phyloP scores from a whole-genome alignment of 2,888 invertebrate species.

The Myopa tessellatipennis region DNA sequence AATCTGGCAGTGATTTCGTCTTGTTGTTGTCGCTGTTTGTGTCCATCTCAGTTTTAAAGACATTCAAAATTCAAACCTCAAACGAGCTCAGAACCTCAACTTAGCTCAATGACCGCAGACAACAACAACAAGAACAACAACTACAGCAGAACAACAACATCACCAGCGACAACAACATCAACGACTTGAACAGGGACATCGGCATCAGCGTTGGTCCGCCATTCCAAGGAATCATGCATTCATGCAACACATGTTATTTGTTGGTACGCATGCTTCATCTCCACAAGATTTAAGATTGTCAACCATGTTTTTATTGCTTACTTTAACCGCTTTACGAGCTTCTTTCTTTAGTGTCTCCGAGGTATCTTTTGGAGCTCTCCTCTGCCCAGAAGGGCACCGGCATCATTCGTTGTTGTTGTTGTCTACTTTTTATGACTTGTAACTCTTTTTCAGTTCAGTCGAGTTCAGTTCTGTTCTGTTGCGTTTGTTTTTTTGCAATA shows the following conservation, averaged over 20 bases:
- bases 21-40: background rate
- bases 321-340: constrained; percentile 18
- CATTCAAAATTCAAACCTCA: constrained; percentile 25
- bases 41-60: background rate
- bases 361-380: background rate
- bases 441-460: background rate
- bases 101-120: constrained; percentile 46
- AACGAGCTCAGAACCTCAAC: background rate
- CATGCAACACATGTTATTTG: background rate
- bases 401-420: background rate
- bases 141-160: background rate
- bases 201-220: background rate
- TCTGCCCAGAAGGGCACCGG: too few relatives aligned
- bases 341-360: background rate
- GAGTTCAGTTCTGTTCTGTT: too few relatives aligned
- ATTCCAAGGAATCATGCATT: background rate
- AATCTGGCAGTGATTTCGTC: constrained; percentile 13
- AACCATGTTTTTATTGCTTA: constrained; percentile 46
- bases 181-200: background rate
- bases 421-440: background rate
- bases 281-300: constrained; percentile 47
- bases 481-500: background rate
- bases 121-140: constrained; percentile 36
- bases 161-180: background rate
- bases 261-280: constrained; percentile 32